Base-by-base conservation (phyloP, 1,140 invertebrate genomes). In the Berghia stephanieae region DNA sequence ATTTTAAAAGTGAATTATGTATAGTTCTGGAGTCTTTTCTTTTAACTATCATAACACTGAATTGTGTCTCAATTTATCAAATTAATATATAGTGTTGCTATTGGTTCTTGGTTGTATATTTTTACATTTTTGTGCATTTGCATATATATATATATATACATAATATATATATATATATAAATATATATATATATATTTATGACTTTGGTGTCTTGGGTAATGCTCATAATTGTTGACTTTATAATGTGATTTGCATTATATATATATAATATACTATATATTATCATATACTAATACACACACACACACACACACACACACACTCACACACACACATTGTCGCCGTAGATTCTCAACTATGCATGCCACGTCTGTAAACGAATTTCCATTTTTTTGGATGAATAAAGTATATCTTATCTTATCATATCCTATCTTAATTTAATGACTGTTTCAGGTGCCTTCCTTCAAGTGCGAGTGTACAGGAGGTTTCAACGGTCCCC, bases 381-480 rank as follows among this genome's bases (percentile, higher is more conserved):
- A 43, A 43, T 27, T 71, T 21, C 13, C n/a, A 16, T 71, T 42
- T 43, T 24, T 71, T n/a, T n/a, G n/a, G n/a, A n/a, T n/a, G n/a
- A n/a, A n/a, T n/a, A n/a, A n/a, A n/a, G n/a, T n/a, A n/a, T n/a
- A n/a, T n/a, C n/a, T n/a, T n/a, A n/a, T n/a, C n/a, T n/a, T n/a
- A 5, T 43, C 42, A 40, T 71, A 43, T 24, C 46, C 10, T 5
- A 44, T 18, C 36, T 27, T 49, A 34, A 75, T 8, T 27, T 27
- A n/a, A 0, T 40, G 27, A 24, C 63, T 46, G 24, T 42, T 44
- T 63, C 31, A 46, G 40, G 36, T 27, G 10, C 55, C 27, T 21
- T 42, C 72, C 4, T 55, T 42, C 55, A 71, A 31, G 5, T 71
- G 42, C 57, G 36, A 71, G 44, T 52, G 52, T 42, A 42, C 21